Evolutionary conservation across 1,140 invertebrate genomes (phyloP).

Genomic region (Hyposmocoma kahamanoa): DNA sequence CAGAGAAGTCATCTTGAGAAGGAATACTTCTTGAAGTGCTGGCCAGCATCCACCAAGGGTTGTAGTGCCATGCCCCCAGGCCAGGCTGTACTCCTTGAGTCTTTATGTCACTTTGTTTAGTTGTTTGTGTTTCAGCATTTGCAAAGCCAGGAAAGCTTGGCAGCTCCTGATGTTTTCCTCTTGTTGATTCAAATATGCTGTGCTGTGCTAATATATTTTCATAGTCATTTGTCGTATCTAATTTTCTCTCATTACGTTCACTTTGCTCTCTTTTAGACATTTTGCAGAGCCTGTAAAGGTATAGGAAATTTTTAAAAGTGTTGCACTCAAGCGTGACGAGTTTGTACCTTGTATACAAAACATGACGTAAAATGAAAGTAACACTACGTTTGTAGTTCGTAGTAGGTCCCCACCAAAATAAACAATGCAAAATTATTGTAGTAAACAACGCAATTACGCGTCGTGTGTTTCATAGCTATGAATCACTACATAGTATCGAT

Average conservation of each 20-base stretch:
- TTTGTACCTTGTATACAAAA: no score
- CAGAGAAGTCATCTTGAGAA: conserved; percentile 59
- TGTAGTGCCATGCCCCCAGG: conserved; percentile 67
- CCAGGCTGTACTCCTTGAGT: conserved; percentile 47
- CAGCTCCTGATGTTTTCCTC: conserved; percentile 58
- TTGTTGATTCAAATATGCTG: conserved; percentile 61
- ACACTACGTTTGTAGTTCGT: background rate
- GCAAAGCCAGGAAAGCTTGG: conserved; percentile 69
- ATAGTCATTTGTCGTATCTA: conserved; percentile 60
- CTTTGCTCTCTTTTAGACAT: conserved; percentile 68
- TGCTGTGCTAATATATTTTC: conserved; percentile 68
- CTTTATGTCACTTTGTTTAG: conserved; percentile 60
- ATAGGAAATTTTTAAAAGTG: no score
- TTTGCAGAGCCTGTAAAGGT: conserved; percentile 14
- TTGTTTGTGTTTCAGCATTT: conserved; percentile 70
- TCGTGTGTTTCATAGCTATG: conserved; percentile 19
- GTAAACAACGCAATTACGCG: conserved; percentile 62
- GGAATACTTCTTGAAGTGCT: conserved; percentile 59
- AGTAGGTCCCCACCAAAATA: no score
- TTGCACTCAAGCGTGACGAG: no score
- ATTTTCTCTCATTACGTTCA: conserved; percentile 62
- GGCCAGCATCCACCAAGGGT: conserved; percentile 74
- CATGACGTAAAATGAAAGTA: background rate
- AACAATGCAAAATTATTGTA: background rate
- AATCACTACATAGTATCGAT: no score